Percentiles rank a stretch among this genome's conserved stretches.
Conservation (phyloP, 1,140 invertebrate genomes). For the Anastatus disparis region DNA sequence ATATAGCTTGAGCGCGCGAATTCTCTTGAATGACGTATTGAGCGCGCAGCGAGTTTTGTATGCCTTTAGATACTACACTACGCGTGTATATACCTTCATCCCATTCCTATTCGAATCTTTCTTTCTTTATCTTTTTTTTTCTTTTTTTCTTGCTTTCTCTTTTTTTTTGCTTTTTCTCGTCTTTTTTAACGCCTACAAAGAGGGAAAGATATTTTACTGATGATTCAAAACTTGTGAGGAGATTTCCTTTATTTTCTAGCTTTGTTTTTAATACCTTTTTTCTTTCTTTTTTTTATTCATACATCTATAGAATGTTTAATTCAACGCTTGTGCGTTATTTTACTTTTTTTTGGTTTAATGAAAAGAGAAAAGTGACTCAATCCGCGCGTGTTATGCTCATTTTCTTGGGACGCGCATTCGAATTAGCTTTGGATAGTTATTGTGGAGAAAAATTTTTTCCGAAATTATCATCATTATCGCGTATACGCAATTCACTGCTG, state of each 20-base stretch:
- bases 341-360: too few relatives aligned
- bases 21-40: constrained; percentile 67
- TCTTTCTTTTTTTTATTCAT: neutral
- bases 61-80: too few relatives aligned
- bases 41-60: constrained; percentile 68
- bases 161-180: neutral
- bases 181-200: neutral
- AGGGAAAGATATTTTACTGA: constrained; percentile 1
- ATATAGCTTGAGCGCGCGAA: too few relatives aligned
- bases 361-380: too few relatives aligned
- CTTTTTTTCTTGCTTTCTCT: constrained; percentile 14
- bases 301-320: neutral
- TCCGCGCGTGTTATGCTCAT: too few relatives aligned
- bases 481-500: too few relatives aligned
- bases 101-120: constrained; percentile 48
- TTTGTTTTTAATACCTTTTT: neutral
- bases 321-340: neutral
- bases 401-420: too few relatives aligned
- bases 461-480: too few relatives aligned
- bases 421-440: too few relatives aligned
- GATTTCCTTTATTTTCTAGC: constrained; percentile 41
- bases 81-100: constrained; percentile 58
- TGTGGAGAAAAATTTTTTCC: too few relatives aligned
- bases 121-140: constrained; percentile 16
- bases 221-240: constrained; percentile 34